Conservation (phyloP, 1,140 invertebrate species). For the Bombus haemorrhoidalis region DNA sequence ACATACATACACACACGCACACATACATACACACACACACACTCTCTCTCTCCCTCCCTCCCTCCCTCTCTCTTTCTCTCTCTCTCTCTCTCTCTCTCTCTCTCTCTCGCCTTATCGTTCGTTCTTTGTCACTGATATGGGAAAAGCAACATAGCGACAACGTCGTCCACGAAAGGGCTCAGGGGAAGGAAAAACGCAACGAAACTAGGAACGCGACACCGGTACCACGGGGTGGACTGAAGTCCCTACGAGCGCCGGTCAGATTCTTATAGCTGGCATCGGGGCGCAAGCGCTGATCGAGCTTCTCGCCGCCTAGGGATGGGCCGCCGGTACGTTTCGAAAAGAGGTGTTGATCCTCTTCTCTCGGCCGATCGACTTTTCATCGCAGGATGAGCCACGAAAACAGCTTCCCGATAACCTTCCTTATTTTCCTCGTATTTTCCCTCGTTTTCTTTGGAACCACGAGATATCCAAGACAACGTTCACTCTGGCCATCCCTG, state of each 20-base stretch:
- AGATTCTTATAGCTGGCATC: constrained; percentile 49
- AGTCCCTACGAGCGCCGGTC: constrained; percentile 47
- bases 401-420: constrained; percentile 20
- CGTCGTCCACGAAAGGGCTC: constrained; percentile 19
- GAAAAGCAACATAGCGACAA: constrained; percentile 41
- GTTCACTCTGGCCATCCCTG: no score
- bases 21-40: no score
- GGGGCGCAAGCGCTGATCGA: constrained; percentile 53
- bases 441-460: not conserved
- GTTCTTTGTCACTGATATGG: constrained; percentile 15
- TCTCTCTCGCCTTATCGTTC: not conserved
- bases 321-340: constrained; percentile 60
- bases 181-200: not conserved
- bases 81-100: not conserved
- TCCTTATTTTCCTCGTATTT: not conserved
- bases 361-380: constrained; percentile 61
- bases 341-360: constrained; percentile 62
- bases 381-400: constrained; percentile 42
- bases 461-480: not conserved
- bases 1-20: no score
- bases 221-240: constrained; percentile 60
- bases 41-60: not conserved
- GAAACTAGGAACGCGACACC: constrained; percentile 36
- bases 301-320: constrained; percentile 47
- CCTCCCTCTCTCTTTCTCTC: not conserved